These are phyloP conservation scores for Phoebastria nigripes DNA, from an alignment of 2,797 vertebrate species.

Conservation along the genomic window DNA sequence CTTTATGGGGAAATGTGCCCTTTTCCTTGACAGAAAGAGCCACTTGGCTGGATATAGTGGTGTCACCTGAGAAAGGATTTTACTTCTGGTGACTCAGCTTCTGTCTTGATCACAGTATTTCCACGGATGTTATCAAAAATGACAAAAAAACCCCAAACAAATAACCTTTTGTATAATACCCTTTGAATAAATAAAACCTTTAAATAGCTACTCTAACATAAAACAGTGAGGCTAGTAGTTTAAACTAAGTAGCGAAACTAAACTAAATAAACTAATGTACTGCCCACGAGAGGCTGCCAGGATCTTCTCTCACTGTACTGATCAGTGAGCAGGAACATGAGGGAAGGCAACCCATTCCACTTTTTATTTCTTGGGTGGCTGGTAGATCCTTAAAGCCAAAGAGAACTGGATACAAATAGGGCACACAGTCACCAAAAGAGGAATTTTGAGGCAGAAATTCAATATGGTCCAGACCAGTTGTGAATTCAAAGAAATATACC, in stretches of 20 bases:
- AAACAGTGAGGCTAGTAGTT: background rate
- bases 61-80: background rate
- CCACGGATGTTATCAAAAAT: background rate
- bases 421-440: background rate
- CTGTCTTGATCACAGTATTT: background rate
- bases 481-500: background rate
- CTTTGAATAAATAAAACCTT: background rate
- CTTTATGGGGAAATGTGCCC: background rate
- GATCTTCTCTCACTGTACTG: background rate
- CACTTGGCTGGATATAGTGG: background rate
- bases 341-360: background rate
- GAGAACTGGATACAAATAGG: background rate
- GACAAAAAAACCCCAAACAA: background rate
- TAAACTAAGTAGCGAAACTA: background rate
- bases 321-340: constrained; percentile 1
- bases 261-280: background rate
- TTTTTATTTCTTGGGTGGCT: background rate
- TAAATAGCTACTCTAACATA: background rate
- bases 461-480: background rate
- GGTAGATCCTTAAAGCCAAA: background rate
- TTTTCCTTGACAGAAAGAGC: background rate
- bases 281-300: background rate
- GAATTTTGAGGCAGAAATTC: background rate
- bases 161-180: background rate
- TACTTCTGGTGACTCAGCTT: background rate